Evolutionary conservation across 1,140 invertebrate species (phyloP), one percentile per base, ranked within the genome.

Genomic region (Halictus rubicundus): DNA sequence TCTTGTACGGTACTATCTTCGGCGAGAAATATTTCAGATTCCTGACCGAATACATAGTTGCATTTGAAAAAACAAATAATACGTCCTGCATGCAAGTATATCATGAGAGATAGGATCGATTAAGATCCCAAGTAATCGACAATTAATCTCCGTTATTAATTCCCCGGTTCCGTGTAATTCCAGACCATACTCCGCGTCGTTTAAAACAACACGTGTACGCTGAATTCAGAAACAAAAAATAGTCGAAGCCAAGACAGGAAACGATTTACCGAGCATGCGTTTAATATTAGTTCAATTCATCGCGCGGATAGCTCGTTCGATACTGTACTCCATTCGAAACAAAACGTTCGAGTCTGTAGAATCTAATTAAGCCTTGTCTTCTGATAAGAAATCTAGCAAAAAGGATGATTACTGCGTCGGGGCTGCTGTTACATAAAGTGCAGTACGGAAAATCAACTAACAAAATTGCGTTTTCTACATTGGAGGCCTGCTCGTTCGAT

Each of bases 91-190:
- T 52, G 1, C 16, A 3, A n/a, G 0, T 57, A 21, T 57, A n/a
- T n/a, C 21, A 19, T 57, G 54, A n/a, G 8, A n/a, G 54, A 57
- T 54, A 49, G n/a, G 12, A 32, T 73, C 72, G 65, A 75, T 84
- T 84, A 84, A 76, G 78, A 9, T 84, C 59, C n/a, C 82, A 54
- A 16, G 42, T n/a, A 23, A 46, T 3, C 68, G 82, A 84, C 81
- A 84, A 73, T 69, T 72, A 37, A 84, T 84, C 68, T 64, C 32
- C 80, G 25, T 61, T 60, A 64, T 69, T 69, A 70, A 60, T 52
- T 32, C 21, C 14, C 14, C 21, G 32, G 54, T 6, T 60, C 42
- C 21, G 19, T 32, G 23, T 68, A 27, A n/a, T 54, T 12, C 54
- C n/a, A 25, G 23, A n/a, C 52, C 52, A 54, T n/a, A 19, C 8